phyloP scores from a whole-genome alignment of 1,140 invertebrate genomes.

The Diorhabda sublineata region DNA sequence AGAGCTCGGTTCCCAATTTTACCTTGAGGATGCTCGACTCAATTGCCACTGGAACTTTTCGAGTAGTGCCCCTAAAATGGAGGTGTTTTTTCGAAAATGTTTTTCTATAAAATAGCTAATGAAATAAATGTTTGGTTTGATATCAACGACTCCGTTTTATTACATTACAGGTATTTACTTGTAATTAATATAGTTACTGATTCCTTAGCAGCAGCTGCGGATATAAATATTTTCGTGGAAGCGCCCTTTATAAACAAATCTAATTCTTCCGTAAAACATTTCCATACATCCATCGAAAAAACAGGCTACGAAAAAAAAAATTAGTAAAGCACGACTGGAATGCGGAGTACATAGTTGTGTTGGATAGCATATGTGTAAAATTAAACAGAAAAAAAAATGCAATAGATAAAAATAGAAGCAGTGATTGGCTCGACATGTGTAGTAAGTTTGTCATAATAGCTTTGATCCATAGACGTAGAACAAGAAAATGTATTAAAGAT shows the following conservation, averaged over 20 bases:
- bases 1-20: no score
- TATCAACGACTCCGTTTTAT: no score
- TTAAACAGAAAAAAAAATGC: conserved; percentile 28
- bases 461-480: background rate
- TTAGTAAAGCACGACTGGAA: conserved; percentile 8
- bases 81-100: no score
- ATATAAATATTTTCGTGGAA: background rate
- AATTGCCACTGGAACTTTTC: no score
- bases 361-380: conserved; percentile 19
- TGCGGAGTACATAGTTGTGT: conserved; percentile 3
- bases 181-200: no score
- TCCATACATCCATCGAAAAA: conserved; percentile 13
- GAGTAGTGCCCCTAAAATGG: no score
- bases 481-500: no score
- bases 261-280: conserved; percentile 14
- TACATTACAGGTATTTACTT: no score
- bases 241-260: background rate
- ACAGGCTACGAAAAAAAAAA: conserved; percentile 7
- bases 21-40: no score
- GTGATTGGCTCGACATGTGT: conserved; percentile 30
- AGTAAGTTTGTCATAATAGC: conserved; percentile 26
- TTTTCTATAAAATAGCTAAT: no score
- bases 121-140: no score
- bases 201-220: no score
- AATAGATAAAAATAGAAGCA: conserved; percentile 27